These are phyloP conservation scores for Cheilosia soror DNA, from an alignment of 2,888 invertebrate genomes.

Conservation along the genomic window DNA sequence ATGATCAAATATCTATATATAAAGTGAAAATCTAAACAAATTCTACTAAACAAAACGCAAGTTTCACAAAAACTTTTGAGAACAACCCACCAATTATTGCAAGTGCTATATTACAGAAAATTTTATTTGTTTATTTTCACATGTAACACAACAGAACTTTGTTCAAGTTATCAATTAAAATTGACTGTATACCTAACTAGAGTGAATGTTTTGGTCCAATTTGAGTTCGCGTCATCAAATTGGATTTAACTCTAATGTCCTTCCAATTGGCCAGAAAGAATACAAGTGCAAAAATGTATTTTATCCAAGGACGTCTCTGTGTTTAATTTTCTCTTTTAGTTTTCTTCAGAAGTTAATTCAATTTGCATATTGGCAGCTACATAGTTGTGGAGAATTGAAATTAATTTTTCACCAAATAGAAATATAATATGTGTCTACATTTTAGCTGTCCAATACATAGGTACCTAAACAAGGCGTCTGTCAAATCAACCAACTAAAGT, in stretches of 20 bases:
- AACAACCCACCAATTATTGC: not conserved
- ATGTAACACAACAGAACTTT: not conserved
- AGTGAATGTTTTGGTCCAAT: not conserved
- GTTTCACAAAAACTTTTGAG: not conserved
- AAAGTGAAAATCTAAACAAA: not conserved
- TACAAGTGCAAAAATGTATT: not conserved
- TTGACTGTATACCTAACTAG: not conserved
- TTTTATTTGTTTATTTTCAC: constrained; percentile 22
- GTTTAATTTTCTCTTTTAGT: not conserved
- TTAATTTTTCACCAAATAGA: not conserved
- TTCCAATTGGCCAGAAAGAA: not conserved
- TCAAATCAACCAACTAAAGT: constrained; percentile 15
- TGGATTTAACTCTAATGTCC: not conserved
- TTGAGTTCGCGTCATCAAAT: not conserved
- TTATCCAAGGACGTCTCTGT: constrained; percentile 8
- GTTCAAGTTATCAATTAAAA: not conserved
- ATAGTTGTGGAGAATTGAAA: not conserved
- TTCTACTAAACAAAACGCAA: not conserved
- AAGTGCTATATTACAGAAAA: constrained; percentile 1
- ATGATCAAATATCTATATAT: not conserved
- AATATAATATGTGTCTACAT: no score
- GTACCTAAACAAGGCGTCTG: not conserved
- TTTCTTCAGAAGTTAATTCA: not conserved
- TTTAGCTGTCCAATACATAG: not conserved
- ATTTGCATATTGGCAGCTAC: not conserved